Base-by-base conservation (phyloP, 2,797 vertebrate genomes). In the Setipinna tenuifilis region DNA sequence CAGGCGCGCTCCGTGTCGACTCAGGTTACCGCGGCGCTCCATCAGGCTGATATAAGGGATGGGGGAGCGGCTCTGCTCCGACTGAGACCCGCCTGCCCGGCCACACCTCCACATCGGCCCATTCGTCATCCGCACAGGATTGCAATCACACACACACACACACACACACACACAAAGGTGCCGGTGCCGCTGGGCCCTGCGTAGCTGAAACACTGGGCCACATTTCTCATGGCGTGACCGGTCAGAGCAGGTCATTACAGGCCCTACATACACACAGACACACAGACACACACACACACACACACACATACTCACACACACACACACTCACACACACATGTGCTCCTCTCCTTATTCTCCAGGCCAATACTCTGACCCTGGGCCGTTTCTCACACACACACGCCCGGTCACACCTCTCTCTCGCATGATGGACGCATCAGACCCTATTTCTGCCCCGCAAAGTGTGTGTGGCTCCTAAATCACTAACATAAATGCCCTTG, bases 11-110 rank as follows among this genome's bases (percentile, higher is more conserved):
- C 57, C 2, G n/a, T 82, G 75, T 82, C 28, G 81, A 6, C 28
- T 19, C 71, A 12, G 19, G n/a, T 80, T 82, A 44, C 82, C 62
- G 9, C 14, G 35, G 17, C n/a, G 61, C 83, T 86, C 75, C 59
- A 81, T 81, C 83, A 17, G 59, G 14, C 41, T 83, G 82, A 61
- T 83, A 80, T 83, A 83, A 87, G 82, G 83, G 84, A 84, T 62
- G 75, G 85, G 80, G 78, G 81, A 61, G 68, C 83, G 65, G 68
- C 31, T 50, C 28, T 50, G 58, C 17, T 62, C 31, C 46, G 75
- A 83, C 41, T 21, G 41, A 19, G 41, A 19, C 54, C 19, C 54
- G 25, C n/a, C n/a, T n/a, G n/a, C n/a, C 9, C 50, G 1, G 31
- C 59, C 68, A 31, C n/a, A 28, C 23, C 44, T 44, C 82, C 84